Conservation (phyloP, 2,113 vertebrate genomes). For the Phoxinus phoxinus region DNA sequence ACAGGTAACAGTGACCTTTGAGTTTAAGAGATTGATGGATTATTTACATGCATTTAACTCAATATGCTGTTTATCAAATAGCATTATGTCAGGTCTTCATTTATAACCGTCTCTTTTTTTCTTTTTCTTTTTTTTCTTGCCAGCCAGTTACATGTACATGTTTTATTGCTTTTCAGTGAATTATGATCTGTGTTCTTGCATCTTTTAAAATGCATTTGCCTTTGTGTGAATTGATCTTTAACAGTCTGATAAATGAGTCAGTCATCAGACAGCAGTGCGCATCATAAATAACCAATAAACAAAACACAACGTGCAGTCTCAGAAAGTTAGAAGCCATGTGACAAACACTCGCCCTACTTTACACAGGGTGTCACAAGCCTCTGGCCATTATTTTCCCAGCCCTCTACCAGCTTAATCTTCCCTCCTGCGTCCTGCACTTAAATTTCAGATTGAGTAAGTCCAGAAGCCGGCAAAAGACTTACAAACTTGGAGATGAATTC, state of each 20-base stretch:
- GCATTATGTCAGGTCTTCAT: conserved; percentile 65
- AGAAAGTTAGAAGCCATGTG: conserved; percentile 84
- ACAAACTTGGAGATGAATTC: conserved; percentile 80
- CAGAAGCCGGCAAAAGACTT: conserved; percentile 70
- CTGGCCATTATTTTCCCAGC: conserved; percentile 77
- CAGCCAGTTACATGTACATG: conserved; percentile 29
- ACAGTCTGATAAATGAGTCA: conserved; percentile 89
- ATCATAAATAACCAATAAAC: conserved; percentile 89
- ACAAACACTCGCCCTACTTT: conserved; percentile 70
- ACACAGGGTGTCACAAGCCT: conserved; percentile 65
- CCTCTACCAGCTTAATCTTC: conserved; percentile 74
- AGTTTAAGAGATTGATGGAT: conserved; percentile 9
- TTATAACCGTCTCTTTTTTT: conserved; percentile 69
- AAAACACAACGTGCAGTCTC: conserved; percentile 77
- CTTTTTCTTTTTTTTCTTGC: conserved; percentile 46
- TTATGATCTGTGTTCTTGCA: conserved; percentile 71
- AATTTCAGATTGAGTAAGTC: conserved; percentile 84
- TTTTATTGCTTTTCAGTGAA: conserved; percentile 76
- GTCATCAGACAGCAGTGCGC: conserved; percentile 78
- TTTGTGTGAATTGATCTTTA: conserved; percentile 86
- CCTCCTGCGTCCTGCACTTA: conserved; percentile 67
- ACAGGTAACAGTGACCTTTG: background rate
- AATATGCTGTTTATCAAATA: conserved; percentile 51
- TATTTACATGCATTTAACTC: conserved; percentile 33
- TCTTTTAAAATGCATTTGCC: conserved; percentile 42